Conservation (phyloP, 2,797 vertebrate genomes). For the Mormyrus proboscirostris region DNA sequence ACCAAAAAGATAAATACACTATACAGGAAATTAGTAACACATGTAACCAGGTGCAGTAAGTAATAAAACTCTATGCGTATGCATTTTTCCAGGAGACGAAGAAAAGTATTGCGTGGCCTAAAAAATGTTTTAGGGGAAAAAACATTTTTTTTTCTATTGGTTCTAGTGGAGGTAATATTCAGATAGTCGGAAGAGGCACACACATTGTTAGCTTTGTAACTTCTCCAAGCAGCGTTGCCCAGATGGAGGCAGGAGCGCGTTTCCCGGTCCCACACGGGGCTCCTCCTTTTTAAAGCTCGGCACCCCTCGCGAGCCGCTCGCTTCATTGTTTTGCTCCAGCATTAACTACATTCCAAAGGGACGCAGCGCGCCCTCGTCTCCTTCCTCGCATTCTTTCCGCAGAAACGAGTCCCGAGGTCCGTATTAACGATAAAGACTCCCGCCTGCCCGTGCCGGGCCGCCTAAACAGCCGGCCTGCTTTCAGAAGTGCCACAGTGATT, state of each 20-base stretch:
- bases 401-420: conserved; percentile 60
- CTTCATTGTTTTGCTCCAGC: conserved; percentile 82
- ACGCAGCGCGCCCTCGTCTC: conserved; percentile 72
- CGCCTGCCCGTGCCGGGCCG: not conserved
- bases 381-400: conserved; percentile 87
- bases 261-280: conserved; percentile 41
- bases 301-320: conserved; percentile 70
- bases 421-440: conserved; percentile 36
- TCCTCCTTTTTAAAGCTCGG: conserved; percentile 55
- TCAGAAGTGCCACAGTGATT: not conserved
- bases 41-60: not conserved
- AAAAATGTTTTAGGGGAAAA: not conserved
- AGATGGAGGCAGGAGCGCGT: conserved; percentile 56
- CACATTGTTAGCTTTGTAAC: not conserved
- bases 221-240: not conserved
- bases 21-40: not conserved
- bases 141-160: not conserved
- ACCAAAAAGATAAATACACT: not conserved
- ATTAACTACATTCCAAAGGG: conserved; percentile 88
- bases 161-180: not conserved
- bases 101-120: not conserved
- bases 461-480: not conserved
- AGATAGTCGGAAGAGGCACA: not conserved
- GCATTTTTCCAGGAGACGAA: not conserved
- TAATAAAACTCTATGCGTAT: not conserved